These are phyloP conservation scores for Tetranychus truncatus DNA, from an alignment of 2,888 invertebrate genomes.

Conservation along the genomic window DNA sequence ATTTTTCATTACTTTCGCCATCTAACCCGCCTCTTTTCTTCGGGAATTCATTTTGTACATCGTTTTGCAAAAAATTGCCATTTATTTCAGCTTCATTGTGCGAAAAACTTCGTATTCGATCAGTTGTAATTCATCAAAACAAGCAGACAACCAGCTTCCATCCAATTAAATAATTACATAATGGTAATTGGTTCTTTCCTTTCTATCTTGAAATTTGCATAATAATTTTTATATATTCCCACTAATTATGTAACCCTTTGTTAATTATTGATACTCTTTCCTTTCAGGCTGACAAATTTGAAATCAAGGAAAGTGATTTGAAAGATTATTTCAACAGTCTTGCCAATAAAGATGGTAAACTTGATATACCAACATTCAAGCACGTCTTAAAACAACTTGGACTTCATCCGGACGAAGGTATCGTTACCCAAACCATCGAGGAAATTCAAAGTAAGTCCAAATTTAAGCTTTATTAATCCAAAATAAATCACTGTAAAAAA, in stretches of 20 bases:
- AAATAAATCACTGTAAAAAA: too few species aligned
- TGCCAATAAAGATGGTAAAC: constrained; percentile 7
- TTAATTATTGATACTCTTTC: not conserved
- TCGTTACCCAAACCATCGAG: not conserved
- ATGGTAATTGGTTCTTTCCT: too few species aligned
- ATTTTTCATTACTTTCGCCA: not conserved
- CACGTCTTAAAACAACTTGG: constrained; percentile 1
- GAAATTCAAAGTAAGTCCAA: constrained; percentile 5
- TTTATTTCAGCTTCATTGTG: not conserved
- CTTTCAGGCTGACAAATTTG: not conserved
- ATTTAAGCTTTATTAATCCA: too few species aligned
- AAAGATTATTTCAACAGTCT: constrained; percentile 1
- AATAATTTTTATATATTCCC: not conserved
- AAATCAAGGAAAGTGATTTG: not conserved
- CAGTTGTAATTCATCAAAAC: too few species aligned
- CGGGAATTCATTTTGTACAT: not conserved
- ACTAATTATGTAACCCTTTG: not conserved
- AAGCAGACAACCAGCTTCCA: too few species aligned
- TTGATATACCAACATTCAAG: constrained; percentile 8
- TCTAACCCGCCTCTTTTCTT: not conserved
- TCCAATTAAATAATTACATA: too few species aligned
- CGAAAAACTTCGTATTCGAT: too few species aligned
- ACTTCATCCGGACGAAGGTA: constrained; percentile 8
- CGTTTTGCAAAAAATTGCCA: not conserved
- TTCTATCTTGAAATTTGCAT: too few species aligned